A percentile compares a stretch with the other conserved stretches of the same genome.
phyloP scores from a whole-genome alignment of 2,113 vertebrate genomes.

The Leucoraja erinaceus region DNA sequence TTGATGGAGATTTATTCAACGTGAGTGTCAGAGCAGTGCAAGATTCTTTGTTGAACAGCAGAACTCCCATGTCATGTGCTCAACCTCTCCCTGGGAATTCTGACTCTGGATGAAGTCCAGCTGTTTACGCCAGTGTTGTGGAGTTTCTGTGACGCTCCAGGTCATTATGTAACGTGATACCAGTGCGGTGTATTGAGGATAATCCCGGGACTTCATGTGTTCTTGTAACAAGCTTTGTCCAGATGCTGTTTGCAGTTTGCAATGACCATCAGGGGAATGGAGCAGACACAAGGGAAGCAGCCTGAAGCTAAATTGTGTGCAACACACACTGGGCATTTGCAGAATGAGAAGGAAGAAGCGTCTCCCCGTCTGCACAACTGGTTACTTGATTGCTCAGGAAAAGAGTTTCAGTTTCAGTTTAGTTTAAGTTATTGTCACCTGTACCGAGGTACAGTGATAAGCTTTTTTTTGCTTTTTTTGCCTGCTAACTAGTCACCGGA shows the following conservation, averaged over 20 bases:
- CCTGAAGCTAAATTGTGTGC: not conserved
- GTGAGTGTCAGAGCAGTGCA: not conserved
- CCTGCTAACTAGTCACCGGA: no score
- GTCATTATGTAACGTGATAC: not conserved
- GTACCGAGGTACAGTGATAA: no score
- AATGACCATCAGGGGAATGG: not conserved
- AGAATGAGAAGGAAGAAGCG: not conserved
- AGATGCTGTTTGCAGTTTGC: not conserved
- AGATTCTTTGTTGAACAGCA: not conserved
- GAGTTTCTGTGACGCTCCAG: not conserved
- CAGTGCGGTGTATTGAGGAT: not conserved
- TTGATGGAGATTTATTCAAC: constrained; percentile 25
- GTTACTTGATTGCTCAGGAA: not conserved
- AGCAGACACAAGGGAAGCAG: not conserved
- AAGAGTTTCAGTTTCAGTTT: not conserved
- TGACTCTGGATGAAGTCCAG: not conserved
- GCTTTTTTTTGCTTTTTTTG: no score
- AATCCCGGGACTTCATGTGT: not conserved
- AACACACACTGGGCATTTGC: not conserved
- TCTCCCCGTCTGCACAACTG: not conserved
- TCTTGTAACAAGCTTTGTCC: not conserved
- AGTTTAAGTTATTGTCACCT: no score
- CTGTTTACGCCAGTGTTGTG: not conserved
- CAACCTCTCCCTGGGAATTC: not conserved
- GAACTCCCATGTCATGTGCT: not conserved